A percentile compares a stretch with the other conserved stretches of the same genome.
Evolutionary conservation across 2,797 vertebrate genomes (phyloP).

Genomic region (Lemur catta): DNA sequence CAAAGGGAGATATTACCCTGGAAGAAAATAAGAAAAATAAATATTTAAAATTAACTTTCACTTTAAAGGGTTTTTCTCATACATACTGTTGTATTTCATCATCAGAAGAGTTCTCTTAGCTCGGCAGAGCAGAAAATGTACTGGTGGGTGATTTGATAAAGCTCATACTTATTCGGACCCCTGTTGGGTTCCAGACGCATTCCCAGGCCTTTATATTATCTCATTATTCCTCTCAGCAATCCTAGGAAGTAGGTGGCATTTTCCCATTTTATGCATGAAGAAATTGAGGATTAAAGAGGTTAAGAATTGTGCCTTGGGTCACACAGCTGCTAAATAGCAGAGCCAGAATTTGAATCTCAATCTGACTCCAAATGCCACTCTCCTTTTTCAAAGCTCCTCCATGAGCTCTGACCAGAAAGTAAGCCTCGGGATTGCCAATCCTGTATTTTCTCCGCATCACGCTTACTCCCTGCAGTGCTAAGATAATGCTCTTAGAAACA

Average conservation of each 20-base stretch:
- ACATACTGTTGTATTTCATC: slow-evolving; percentile 35
- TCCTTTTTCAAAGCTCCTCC: not conserved
- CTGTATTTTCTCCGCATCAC: slow-evolving; percentile 12
- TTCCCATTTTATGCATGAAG: slow-evolving; percentile 65
- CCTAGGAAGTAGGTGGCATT: slow-evolving; percentile 40
- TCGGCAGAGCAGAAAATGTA: slow-evolving; percentile 39
- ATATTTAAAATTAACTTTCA: slow-evolving; percentile 32
- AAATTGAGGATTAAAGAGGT: slow-evolving; percentile 64
- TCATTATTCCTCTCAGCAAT: slow-evolving; percentile 56
- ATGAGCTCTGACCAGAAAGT: not conserved
- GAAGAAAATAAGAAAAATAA: slow-evolving; percentile 37
- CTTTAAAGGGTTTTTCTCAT: not conserved
- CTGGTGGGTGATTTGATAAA: slow-evolving; percentile 56
- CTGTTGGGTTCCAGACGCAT: slow-evolving; percentile 43
- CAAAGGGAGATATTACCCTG: not conserved
- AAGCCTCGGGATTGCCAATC: not conserved
- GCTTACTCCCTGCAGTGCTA: slow-evolving; percentile 52
- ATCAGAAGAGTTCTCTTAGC: slow-evolving; percentile 32
- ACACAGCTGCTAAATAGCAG: slow-evolving; percentile 60
- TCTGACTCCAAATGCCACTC: not conserved
- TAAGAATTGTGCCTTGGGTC: slow-evolving; percentile 54
- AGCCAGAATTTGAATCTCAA: slow-evolving; percentile 51
- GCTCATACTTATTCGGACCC: slow-evolving; percentile 18
- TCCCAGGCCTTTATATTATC: slow-evolving; percentile 37
- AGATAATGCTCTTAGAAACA: slow-evolving; percentile 72